Conservation (phyloP, 2,113 vertebrate species). For the Onychorhynchus coronatus region DNA sequence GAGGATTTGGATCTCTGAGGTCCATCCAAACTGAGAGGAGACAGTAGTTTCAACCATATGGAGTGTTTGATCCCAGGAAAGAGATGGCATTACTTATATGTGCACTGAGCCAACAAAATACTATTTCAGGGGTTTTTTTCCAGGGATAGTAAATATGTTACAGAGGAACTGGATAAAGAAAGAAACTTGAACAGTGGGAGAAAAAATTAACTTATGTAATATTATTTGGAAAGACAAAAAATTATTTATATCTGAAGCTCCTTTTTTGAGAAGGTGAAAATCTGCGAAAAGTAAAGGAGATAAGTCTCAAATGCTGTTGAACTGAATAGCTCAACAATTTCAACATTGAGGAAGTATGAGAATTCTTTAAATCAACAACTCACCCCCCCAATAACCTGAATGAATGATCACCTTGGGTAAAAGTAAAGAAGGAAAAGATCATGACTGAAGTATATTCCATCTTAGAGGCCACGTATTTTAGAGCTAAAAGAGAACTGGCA, state of each 20-base stretch:
- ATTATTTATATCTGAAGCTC: neutral
- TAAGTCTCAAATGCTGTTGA: neutral
- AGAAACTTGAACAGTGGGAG: neutral
- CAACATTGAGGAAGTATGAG: neutral
- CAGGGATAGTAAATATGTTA: neutral
- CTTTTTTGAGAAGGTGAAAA: neutral
- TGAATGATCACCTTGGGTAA: neutral
- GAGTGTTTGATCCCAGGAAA: neutral
- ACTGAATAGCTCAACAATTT: neutral
- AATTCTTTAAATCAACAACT: neutral
- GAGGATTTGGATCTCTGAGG: neutral
- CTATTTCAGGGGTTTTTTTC: neutral
- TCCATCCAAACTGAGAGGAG: neutral
- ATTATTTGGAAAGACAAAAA: neutral
- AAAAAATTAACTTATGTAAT: neutral
- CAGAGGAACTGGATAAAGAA: neutral
- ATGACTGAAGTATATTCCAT: neutral
- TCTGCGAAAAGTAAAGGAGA: neutral
- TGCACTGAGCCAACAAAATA: neutral
- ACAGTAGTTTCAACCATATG: neutral
- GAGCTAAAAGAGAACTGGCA: neutral
- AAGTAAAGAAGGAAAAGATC: neutral
- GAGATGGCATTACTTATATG: neutral
- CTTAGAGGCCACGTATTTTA: neutral
- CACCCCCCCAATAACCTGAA: fast-evolving